phyloP scores from a whole-genome alignment of 2,113 vertebrate genomes.

The Pardalotus punctatus region DNA sequence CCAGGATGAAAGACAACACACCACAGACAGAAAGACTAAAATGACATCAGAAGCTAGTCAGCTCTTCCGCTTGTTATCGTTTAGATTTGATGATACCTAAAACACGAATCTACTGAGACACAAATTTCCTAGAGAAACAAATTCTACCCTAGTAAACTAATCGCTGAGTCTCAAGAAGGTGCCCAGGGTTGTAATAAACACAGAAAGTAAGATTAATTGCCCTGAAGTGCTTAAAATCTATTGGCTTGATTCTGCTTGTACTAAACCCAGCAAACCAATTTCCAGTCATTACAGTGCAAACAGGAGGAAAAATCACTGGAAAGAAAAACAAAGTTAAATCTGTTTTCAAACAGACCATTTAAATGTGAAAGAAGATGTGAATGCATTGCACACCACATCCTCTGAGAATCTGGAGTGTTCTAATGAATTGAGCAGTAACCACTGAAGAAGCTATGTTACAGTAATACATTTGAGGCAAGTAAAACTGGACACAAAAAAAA shows the following conservation, averaged over 20 bases:
- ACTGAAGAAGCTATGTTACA: not conserved
- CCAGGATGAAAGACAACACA: conserved; percentile 37
- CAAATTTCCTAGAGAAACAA: conserved; percentile 24
- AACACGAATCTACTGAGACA: not conserved
- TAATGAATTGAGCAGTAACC: not conserved
- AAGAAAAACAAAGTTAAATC: conserved; percentile 11
- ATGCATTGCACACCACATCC: not conserved
- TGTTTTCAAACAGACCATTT: not conserved
- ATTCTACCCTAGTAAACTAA: conserved; percentile 8
- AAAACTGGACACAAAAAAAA: not conserved
- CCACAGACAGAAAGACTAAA: conserved; percentile 20
- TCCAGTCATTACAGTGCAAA: conserved; percentile 12
- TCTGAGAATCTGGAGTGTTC: not conserved
- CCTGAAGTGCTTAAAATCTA: conserved; percentile 35
- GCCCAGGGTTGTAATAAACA: conserved; percentile 28
- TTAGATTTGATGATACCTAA: conserved; percentile 27
- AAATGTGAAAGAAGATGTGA: not conserved
- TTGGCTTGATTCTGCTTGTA: not conserved
- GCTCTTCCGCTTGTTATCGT: conserved; percentile 4
- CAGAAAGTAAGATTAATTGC: conserved; percentile 52
- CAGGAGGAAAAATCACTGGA: conserved; percentile 3
- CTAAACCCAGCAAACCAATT: conserved; percentile 18
- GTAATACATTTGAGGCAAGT: not conserved
- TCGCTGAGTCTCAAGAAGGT: not conserved
- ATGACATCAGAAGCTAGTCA: conserved; percentile 30